Percentiles rank a stretch among this genome's conserved stretches.
phyloP scores from a whole-genome alignment of 2,113 vertebrate genomes.

The Ictalurus furcatus region DNA sequence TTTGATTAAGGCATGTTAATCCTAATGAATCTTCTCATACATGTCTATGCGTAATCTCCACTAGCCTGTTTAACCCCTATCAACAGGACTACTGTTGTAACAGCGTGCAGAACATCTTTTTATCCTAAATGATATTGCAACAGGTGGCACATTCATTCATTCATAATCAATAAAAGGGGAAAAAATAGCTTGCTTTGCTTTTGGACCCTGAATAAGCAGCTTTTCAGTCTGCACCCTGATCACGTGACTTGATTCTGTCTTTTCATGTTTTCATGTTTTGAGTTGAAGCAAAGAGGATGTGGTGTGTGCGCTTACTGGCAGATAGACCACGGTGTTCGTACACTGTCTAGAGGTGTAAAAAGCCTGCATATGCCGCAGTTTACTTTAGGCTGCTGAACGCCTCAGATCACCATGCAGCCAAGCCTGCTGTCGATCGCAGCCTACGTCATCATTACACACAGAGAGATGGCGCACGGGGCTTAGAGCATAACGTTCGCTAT shows the following conservation, averaged over 20 bases:
- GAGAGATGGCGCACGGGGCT: conserved; percentile 10
- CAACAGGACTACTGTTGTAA: background rate
- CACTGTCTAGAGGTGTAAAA: background rate
- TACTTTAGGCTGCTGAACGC: background rate
- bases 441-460: conserved; percentile 24
- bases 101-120: background rate
- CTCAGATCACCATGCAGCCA: background rate
- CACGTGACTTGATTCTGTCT: conserved; percentile 23
- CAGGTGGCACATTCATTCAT: conserved; percentile 8
- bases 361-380: background rate
- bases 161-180: background rate
- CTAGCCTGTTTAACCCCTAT: background rate
- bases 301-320: background rate
- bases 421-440: conserved; percentile 3
- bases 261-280: background rate
- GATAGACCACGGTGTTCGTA: background rate
- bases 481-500: background rate
- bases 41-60: background rate
- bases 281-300: background rate
- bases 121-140: conserved; percentile 1
- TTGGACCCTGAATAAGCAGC: background rate
- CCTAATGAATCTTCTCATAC: background rate
- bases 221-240: conserved; percentile 14
- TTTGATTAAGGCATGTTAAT: background rate
- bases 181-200: background rate